Percentiles rank a stretch among this genome's conserved stretches.
These are phyloP conservation scores for Cyprinodon variegatus DNA, from an alignment of 2,113 vertebrate genomes.

Conservation along the genomic window DNA sequence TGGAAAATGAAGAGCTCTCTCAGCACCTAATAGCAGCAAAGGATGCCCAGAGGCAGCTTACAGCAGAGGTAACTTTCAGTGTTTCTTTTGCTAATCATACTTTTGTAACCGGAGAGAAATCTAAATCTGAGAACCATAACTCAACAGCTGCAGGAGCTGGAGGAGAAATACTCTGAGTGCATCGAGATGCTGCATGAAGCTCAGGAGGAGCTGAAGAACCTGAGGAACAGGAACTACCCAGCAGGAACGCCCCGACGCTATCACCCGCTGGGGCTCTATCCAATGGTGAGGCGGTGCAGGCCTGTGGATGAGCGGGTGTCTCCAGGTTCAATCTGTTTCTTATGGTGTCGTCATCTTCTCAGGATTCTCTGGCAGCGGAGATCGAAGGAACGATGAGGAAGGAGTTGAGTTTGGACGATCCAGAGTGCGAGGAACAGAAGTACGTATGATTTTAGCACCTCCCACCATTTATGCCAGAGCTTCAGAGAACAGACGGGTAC, in stretches of 20 bases:
- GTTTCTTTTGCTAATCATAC: neutral
- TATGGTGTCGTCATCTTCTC: constrained; percentile 40
- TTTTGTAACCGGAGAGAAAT: neutral
- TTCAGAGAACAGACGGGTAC: neutral
- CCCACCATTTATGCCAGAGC: neutral
- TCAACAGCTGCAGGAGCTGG: constrained; percentile 90
- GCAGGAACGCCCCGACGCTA: constrained; percentile 87
- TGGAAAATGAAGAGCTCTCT: constrained; percentile 96
- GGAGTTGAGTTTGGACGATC: constrained; percentile 90
- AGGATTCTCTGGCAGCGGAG: constrained; percentile 98
- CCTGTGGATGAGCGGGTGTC: neutral
- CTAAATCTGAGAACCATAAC: neutral
- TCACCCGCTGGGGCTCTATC: constrained; percentile 90
- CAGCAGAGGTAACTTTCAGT: constrained; percentile 82
- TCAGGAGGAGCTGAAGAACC: constrained; percentile 96
- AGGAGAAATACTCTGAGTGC: constrained; percentile 95
- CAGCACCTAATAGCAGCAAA: constrained; percentile 96
- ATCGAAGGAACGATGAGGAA: constrained; percentile 98
- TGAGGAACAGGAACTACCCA: constrained; percentile 89
- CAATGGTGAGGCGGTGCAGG: constrained; percentile 83
- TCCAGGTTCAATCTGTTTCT: neutral
- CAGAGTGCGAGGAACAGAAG: constrained; percentile 86
- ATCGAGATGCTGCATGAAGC: constrained; percentile 99
- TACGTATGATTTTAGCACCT: constrained; percentile 31
- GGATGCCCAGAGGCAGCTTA: constrained; percentile 96